Percentiles rank a stretch among this genome's conserved stretches.
Conservation (phyloP, 2,888 invertebrate genomes). For the Leptinotarsa juncta region DNA sequence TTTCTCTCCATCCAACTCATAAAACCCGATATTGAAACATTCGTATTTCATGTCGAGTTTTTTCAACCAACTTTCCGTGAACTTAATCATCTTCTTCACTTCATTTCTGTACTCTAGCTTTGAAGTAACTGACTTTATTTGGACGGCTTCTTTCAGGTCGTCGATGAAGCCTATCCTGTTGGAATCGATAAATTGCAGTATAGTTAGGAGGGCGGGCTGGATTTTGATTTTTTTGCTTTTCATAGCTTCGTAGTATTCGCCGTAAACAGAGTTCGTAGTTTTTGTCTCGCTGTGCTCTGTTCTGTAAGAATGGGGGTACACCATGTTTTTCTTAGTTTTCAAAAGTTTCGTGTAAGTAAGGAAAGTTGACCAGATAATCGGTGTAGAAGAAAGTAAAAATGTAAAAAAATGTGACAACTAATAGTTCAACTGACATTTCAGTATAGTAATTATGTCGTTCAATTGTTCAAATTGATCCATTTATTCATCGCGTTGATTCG, state of each 20-base stretch:
- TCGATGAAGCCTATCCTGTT: constrained; percentile 55
- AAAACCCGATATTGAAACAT: constrained; percentile 62
- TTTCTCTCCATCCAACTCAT: constrained; percentile 57
- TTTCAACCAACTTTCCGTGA: constrained; percentile 62
- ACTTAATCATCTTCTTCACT: constrained; percentile 59
- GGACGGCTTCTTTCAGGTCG: constrained; percentile 60
- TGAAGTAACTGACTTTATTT: constrained; percentile 62
- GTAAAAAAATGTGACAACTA: constrained; percentile 60
- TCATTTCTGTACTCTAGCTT: constrained; percentile 56
- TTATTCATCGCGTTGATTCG: too few relatives aligned
- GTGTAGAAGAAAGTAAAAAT: constrained; percentile 62
- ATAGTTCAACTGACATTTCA: constrained; percentile 55
- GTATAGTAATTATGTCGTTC: constrained; percentile 4
- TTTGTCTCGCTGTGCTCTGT: constrained; percentile 64
- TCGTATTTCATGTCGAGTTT: constrained; percentile 63
- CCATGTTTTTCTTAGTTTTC: constrained; percentile 53
- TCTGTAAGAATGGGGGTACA: constrained; percentile 63
- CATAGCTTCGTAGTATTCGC: constrained; percentile 58
- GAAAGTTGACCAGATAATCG: constrained; percentile 61
- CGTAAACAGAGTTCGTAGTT: constrained; percentile 62
- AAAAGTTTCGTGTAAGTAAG: constrained; percentile 57
- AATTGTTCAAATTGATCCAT: constrained; percentile 1
- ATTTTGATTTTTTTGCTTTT: constrained; percentile 60
- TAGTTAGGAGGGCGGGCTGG: constrained; percentile 60
- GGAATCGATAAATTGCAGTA: constrained; percentile 64